Evolutionary conservation across 2,797 vertebrate species (phyloP).

Genomic region (Cichlasoma orientale): DNA sequence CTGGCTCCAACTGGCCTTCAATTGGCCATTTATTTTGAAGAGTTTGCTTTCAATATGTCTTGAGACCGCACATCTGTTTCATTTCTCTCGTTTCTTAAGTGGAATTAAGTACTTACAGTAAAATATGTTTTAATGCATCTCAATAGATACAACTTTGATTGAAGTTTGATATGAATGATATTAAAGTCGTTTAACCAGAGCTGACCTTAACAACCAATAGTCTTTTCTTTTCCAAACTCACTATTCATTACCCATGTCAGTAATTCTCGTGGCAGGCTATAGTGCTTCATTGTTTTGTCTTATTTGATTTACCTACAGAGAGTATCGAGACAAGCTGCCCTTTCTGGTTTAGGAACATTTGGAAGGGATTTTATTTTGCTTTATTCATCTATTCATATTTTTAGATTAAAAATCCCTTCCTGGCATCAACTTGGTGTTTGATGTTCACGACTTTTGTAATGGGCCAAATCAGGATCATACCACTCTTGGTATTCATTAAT

Average conservation of each 20-base stretch:
- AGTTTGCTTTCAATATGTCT: conserved; percentile 18
- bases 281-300: conserved; percentile 17
- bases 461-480: conserved; percentile 32
- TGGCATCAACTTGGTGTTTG: conserved; percentile 31
- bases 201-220: conserved; percentile 10
- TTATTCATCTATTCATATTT: conserved; percentile 10
- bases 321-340: conserved; percentile 37
- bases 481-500: conserved; percentile 47
- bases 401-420: conserved; percentile 27
- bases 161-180: conserved; percentile 1
- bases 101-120: conserved; percentile 7
- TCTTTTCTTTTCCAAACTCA: background rate
- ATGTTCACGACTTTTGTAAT: conserved; percentile 48
- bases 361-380: conserved; percentile 21
- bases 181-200: conserved; percentile 25
- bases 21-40: conserved; percentile 16
- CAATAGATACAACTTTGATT: too few relatives aligned
- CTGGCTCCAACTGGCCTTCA: background rate
- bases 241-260: conserved; percentile 30
- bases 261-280: background rate
- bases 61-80: conserved; percentile 27
- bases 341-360: conserved; percentile 34
- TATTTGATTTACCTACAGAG: conserved; percentile 27
- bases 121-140: conserved; percentile 23
- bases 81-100: conserved; percentile 30